A percentile compares a stretch with the other conserved stretches of the same genome.
phyloP scores from a whole-genome alignment of 2,797 vertebrate genomes.

The Cheracebus regulus region DNA sequence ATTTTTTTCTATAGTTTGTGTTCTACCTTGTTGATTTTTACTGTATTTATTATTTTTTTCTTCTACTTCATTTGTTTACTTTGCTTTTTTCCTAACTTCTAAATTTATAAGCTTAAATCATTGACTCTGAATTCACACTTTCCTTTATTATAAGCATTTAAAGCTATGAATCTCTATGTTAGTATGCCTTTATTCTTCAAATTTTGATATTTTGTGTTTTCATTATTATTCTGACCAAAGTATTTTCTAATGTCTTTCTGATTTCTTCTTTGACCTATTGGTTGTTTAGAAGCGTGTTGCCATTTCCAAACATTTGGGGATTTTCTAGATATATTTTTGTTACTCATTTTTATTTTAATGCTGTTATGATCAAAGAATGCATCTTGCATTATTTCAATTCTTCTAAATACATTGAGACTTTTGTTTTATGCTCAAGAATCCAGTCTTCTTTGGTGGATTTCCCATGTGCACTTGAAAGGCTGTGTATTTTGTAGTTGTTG shows the following conservation, averaged over 20 bases:
- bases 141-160: neutral
- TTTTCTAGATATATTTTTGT: neutral
- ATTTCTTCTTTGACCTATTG: neutral
- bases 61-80: neutral
- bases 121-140: neutral
- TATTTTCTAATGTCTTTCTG: neutral
- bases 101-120: neutral
- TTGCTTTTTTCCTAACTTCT: neutral
- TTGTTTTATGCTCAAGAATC: neutral
- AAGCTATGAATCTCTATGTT: neutral
- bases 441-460: neutral
- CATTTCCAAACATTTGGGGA: neutral
- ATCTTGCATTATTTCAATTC: neutral
- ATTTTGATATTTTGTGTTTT: neutral
- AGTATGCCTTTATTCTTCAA: neutral
- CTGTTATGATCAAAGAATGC: neutral
- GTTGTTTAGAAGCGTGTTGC: neutral
- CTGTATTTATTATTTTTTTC: neutral
- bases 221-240: neutral
- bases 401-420: neutral
- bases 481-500: neutral
- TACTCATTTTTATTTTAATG: neutral
- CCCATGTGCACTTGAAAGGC: neutral
- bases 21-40: slow-evolving; percentile 1
- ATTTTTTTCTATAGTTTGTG: neutral